phyloP scores from a whole-genome alignment of 2,888 invertebrate species.

The Melieria crassipennis region DNA sequence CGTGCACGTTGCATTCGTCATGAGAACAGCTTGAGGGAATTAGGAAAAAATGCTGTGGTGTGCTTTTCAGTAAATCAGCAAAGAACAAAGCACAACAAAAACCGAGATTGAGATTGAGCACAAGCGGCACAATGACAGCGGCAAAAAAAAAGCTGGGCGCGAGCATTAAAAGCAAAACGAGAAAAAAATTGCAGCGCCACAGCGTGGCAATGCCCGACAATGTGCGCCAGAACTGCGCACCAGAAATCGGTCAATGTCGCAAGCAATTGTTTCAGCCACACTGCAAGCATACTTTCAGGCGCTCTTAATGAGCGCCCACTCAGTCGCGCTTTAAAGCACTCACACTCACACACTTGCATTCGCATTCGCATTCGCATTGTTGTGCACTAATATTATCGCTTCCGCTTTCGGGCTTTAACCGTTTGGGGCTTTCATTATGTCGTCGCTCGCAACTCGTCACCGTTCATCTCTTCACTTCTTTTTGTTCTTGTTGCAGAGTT shows the following conservation, averaged over 20 bases:
- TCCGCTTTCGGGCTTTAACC: conserved; percentile 13
- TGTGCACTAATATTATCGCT: conserved; percentile 21
- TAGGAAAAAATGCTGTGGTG: conserved; percentile 37
- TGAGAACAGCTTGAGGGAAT: conserved; percentile 42
- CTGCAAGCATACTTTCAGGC: neutral
- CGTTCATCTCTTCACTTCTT: conserved; percentile 5
- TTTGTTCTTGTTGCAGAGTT: conserved; percentile 70
- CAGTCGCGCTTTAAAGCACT: neutral
- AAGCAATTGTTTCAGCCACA: neutral
- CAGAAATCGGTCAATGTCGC: neutral
- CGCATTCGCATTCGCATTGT: conserved; percentile 26
- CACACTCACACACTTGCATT: neutral
- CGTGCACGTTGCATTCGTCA: conserved; percentile 38
- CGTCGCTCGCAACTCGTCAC: conserved; percentile 17
- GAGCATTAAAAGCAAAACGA: neutral
- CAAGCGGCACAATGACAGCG: neutral
- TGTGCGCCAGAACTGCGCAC: neutral
- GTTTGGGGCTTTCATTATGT: conserved; percentile 30
- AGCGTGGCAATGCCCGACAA: too few species aligned
- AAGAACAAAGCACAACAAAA: conserved; percentile 13
- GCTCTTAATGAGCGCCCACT: neutral
- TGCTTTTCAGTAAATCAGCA: conserved; percentile 1
- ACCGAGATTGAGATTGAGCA: conserved; percentile 13
- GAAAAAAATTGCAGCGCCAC: too few species aligned
- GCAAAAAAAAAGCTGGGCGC: neutral